Evolutionary conservation across 2,888 invertebrate species (phyloP), one percentile per base, ranked within the genome.

Genomic region (Nectonema munidae): DNA sequence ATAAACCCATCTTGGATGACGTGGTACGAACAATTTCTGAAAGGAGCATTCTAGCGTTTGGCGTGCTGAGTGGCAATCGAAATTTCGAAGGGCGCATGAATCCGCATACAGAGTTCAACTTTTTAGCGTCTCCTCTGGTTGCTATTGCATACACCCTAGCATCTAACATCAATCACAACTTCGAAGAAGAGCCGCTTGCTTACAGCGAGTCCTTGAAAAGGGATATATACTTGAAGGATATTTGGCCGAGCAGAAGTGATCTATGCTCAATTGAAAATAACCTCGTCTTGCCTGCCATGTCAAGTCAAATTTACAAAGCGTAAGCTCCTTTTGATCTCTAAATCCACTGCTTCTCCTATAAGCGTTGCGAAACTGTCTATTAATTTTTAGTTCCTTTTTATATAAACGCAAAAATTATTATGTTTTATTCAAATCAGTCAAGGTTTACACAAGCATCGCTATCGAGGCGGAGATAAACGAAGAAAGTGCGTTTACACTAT

Each of bases 41-140:
- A n/a, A n/a, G n/a, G n/a, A n/a, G n/a, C 51, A 74, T 75, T 51
- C 60, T 89, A 30, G 76, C 95, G 1, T 81, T 81, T 49, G 76
- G 76, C 50, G 81, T 95, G 0, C 60, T 95, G 0, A 86, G 86
- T 0, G 89, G 89, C 1, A 95, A 95, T 56, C 64, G 89, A 3
- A 95, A 95, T 59, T 95, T 89, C 55, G 89, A 95, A 55, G 89
- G 89, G 1, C 66, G 95, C 37, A 79, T 95, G 50, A 86, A 95
- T 55, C 86, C 89, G 0, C 70, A 76, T 53, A 83, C 86, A 0
- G 60, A 83, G 16, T 89, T 89, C 28, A 95, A 95, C 59, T 95
- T 89, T 53, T 63, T 95, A 44, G 89, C 89, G 0, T 81, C 81
- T n/a, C 89, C 95, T 0, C 64, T 81, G 29, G 60, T 95, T 33